Evolutionary conservation across 1,140 invertebrate genomes (phyloP).

Genomic region (Scaptomyza hsui): DNA sequence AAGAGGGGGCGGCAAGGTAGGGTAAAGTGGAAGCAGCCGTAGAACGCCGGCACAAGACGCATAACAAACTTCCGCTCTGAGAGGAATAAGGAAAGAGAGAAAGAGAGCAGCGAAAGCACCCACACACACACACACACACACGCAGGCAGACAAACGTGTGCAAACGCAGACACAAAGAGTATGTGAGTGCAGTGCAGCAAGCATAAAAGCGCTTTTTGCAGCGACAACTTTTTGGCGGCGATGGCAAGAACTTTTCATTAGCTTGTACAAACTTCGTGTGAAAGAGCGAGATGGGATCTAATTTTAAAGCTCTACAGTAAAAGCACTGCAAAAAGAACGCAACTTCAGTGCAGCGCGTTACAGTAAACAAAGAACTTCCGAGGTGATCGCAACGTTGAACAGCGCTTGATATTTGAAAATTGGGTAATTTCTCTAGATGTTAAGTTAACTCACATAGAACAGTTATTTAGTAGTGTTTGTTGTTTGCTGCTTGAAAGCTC

Average conservation of each 20-base stretch:
- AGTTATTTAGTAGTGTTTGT: constrained; percentile 6
- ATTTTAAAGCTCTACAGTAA: constrained; percentile 70
- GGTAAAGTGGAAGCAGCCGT: constrained; percentile 33
- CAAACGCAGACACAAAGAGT: neutral
- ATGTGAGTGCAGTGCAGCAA: constrained; percentile 28
- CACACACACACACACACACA: constrained; percentile 20
- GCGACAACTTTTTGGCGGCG: constrained; percentile 37
- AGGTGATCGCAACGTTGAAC: constrained; percentile 65
- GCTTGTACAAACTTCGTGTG: constrained; percentile 34
- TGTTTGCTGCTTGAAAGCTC: constrained; percentile 19
- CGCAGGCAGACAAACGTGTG: neutral
- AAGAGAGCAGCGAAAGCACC: constrained; percentile 35
- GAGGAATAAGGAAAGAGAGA: constrained; percentile 17
- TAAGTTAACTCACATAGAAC: neutral
- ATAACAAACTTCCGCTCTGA: constrained; percentile 62
- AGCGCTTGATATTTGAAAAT: constrained; percentile 2
- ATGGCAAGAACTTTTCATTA: constrained; percentile 45
- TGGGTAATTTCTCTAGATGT: constrained; percentile 1
- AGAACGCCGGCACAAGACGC: constrained; percentile 36
- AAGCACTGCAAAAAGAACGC: constrained; percentile 55
- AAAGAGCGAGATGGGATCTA: constrained; percentile 64
- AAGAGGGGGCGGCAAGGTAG: neutral
- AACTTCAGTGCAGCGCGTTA: constrained; percentile 68
- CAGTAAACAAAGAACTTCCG: constrained; percentile 79
- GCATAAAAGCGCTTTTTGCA: constrained; percentile 60